A percentile compares a stretch with the other conserved stretches of the same genome.
Evolutionary conservation across 2,888 invertebrate species (phyloP).

Genomic region (Stomorhina lunata): DNA sequence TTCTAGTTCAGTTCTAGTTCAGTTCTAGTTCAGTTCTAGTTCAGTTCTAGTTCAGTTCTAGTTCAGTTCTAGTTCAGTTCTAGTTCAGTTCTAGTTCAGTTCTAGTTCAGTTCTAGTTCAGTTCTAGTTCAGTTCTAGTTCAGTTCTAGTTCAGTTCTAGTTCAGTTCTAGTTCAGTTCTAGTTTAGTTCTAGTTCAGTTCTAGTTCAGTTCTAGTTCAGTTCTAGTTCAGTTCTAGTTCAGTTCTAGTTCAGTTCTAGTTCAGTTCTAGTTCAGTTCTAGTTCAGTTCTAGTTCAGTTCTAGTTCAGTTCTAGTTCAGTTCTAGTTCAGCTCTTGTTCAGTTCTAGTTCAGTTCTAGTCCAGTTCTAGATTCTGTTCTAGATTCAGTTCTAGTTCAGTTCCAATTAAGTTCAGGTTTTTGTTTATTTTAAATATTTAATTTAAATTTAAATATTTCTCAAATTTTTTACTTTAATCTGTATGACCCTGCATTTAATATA

Average conservation of each 20-base stretch:
- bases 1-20: not conserved
- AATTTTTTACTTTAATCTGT: not conserved
- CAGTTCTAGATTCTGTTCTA: no score
- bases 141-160: not conserved
- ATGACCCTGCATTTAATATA: not conserved
- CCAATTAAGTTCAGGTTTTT: no score
- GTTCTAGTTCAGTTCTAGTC: not conserved
- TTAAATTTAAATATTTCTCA: no score
- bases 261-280: not conserved
- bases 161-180: not conserved
- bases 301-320: not conserved
- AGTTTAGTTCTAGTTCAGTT: not conserved
- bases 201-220: not conserved
- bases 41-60: not conserved
- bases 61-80: not conserved
- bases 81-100: not conserved
- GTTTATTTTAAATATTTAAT: no score
- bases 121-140: not conserved
- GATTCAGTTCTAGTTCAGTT: no score
- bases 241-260: not conserved
- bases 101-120: not conserved
- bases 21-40: no score
- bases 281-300: not conserved
- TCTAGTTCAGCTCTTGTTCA: not conserved
- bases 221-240: not conserved